phyloP scores from a whole-genome alignment of 2,113 vertebrate genomes.

The Xenotilapia leptura region DNA sequence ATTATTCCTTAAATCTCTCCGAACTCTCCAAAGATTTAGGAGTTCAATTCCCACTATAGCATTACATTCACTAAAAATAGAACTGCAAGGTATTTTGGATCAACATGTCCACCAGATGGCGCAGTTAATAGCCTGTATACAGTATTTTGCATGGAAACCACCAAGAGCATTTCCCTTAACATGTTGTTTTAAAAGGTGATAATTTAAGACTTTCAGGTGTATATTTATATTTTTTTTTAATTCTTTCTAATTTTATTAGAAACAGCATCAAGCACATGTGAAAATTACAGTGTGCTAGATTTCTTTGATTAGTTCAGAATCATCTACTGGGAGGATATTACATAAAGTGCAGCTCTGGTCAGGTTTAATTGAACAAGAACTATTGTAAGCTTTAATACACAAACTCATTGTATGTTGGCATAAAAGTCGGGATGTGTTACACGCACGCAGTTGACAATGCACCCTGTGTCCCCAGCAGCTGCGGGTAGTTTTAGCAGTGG shows the following conservation, averaged over 20 bases:
- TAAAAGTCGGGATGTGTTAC: background rate
- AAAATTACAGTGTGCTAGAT: background rate
- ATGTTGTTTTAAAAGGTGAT: background rate
- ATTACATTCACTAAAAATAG: background rate
- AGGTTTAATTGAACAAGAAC: background rate
- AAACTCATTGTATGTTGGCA: background rate
- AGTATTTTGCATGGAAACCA: background rate
- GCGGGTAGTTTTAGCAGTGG: slow-evolving; percentile 43
- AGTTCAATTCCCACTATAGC: background rate
- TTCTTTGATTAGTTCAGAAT: background rate
- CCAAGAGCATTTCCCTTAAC: background rate
- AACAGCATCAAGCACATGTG: background rate
- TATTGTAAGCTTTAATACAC: background rate
- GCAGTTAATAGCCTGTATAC: background rate
- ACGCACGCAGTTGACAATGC: background rate
- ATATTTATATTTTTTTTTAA: background rate
- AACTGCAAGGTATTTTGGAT: background rate
- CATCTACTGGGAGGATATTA: background rate
- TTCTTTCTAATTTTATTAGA: background rate
- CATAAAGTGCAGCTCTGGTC: background rate
- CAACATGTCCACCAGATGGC: slow-evolving; percentile 38
- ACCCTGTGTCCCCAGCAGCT: slow-evolving; percentile 55
- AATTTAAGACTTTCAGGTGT: background rate
- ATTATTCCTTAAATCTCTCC: background rate
- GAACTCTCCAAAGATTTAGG: background rate